These are phyloP conservation scores for Anolis apletophallus DNA, from an alignment of 2,797 vertebrate genomes.

Conservation along the genomic window DNA sequence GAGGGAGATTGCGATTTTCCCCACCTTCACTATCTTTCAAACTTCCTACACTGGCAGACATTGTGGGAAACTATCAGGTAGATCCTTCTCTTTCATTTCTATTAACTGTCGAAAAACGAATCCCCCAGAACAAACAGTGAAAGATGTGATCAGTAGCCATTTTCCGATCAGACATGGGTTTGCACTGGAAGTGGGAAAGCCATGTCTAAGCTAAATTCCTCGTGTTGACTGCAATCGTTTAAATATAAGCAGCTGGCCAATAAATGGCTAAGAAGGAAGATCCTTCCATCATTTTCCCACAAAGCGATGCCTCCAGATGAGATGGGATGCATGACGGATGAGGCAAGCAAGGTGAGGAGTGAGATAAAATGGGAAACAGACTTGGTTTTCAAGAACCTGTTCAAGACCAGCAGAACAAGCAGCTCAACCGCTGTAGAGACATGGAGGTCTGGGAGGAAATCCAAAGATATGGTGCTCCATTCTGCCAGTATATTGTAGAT, in stretches of 20 bases:
- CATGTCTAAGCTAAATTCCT: background rate
- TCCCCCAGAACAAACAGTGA: background rate
- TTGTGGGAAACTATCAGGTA: no score
- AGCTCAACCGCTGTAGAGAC: no score
- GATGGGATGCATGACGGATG: background rate
- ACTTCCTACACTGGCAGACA: no score
- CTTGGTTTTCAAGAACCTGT: background rate
- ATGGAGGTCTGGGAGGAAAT: no score
- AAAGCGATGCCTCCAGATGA: background rate
- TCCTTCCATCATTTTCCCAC: background rate
- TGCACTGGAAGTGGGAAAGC: background rate
- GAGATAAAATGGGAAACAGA: background rate
- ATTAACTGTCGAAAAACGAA: background rate
- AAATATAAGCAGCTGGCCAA: background rate
- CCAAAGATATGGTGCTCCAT: no score
- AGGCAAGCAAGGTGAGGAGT: background rate
- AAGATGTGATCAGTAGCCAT: background rate
- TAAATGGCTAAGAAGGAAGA: background rate
- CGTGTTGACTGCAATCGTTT: background rate
- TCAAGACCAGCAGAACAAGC: no score
- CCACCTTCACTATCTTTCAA: background rate
- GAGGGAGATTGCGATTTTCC: background rate
- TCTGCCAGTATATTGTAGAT: no score
- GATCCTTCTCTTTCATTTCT: background rate
- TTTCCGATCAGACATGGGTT: background rate